Percentiles rank a stretch among this genome's conserved stretches.
Evolutionary conservation across 2,888 invertebrate genomes (phyloP).

Genomic region (Cynaeus angustus): DNA sequence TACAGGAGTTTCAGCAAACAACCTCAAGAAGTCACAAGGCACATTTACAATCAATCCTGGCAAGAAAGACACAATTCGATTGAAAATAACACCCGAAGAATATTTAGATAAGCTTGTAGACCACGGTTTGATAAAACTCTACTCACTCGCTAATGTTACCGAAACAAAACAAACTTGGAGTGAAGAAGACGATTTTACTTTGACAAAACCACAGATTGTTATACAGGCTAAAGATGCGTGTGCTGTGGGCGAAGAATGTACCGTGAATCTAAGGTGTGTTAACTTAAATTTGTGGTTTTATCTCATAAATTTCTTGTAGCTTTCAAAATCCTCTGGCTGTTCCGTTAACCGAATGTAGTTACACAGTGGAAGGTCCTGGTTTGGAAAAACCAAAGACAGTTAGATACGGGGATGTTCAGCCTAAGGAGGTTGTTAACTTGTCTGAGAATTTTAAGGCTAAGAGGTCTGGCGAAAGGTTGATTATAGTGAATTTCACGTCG

Average conservation of each 20-base stretch:
- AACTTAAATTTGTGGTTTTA: slow-evolving; percentile 11
- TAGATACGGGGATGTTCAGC: slow-evolving; percentile 77
- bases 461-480: slow-evolving; percentile 76
- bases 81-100: slow-evolving; percentile 78
- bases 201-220: slow-evolving; percentile 80
- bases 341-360: slow-evolving; percentile 79
- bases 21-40: slow-evolving; percentile 77
- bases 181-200: slow-evolving; percentile 82
- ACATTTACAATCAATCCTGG: slow-evolving; percentile 77
- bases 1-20: slow-evolving; percentile 80
- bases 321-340: slow-evolving; percentile 81
- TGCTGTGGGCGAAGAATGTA: slow-evolving; percentile 74
- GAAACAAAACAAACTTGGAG: slow-evolving; percentile 85
- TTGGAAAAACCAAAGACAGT: slow-evolving; percentile 77
- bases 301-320: slow-evolving; percentile 62
- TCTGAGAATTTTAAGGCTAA: slow-evolving; percentile 77
- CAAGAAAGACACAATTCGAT: slow-evolving; percentile 77
- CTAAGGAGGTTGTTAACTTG: slow-evolving; percentile 77
- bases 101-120: slow-evolving; percentile 83
- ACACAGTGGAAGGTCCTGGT: slow-evolving; percentile 82
- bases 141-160: slow-evolving; percentile 81
- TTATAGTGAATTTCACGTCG: slow-evolving; percentile 80
- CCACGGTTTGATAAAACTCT: slow-evolving; percentile 81
- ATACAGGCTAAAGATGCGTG: slow-evolving; percentile 77
- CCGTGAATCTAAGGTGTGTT: slow-evolving; percentile 71